Evolutionary conservation across 2,113 vertebrate species (phyloP).

Genomic region (Malurus elegans): DNA sequence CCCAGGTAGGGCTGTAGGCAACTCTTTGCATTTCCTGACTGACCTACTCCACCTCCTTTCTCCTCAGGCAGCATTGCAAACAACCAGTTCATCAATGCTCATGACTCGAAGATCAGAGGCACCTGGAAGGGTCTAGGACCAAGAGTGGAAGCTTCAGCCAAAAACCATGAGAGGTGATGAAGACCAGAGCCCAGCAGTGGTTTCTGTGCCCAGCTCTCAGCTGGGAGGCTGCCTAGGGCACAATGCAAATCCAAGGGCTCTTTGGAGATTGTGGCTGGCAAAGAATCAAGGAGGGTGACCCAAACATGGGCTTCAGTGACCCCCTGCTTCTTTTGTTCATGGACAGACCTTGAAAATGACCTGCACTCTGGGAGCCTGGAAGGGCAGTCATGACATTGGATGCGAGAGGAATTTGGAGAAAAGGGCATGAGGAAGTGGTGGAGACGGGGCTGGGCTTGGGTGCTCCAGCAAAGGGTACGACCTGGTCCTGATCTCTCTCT

Average conservation of each 20-base stretch:
- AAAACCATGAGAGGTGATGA: neutral
- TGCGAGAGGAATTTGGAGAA: neutral
- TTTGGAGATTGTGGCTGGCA: neutral
- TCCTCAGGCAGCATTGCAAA: neutral
- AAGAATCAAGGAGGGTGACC: neutral
- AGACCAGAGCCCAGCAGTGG: neutral
- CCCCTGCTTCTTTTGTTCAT: neutral
- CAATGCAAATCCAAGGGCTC: neutral
- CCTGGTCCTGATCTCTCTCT: neutral
- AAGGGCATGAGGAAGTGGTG: conserved; percentile 5
- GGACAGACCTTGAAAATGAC: neutral
- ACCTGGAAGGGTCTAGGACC: neutral
- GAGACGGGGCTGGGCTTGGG: neutral
- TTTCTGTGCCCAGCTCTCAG: neutral
- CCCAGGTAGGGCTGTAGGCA: neutral
- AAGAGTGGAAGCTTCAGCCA: neutral
- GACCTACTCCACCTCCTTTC: neutral
- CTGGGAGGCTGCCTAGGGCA: neutral
- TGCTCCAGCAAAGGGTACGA: neutral
- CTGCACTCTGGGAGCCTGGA: accelerated
- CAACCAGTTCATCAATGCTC: neutral
- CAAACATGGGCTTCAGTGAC: neutral
- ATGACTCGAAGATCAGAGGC: neutral
- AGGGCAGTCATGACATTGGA: accelerated
- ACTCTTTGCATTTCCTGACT: neutral